Conservation (phyloP, 2,888 invertebrate species). For the Nasonia oneida region DNA sequence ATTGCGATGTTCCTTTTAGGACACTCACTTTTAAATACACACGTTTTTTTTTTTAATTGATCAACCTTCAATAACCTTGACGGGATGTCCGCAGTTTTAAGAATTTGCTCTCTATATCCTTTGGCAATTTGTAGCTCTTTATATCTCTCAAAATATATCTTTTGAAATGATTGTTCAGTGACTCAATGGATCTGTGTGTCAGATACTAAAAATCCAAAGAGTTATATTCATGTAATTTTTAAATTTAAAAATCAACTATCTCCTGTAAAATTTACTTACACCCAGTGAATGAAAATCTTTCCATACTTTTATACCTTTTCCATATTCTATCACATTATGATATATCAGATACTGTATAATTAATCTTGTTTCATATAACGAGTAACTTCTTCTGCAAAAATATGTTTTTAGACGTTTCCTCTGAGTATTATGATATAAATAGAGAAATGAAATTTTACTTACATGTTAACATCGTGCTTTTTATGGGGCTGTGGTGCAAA, state of each 20-base stretch:
- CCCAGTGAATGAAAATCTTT: conserved; percentile 19
- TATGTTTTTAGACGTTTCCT: not conserved
- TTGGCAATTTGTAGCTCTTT: conserved; percentile 1
- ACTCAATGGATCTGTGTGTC: conserved; percentile 20
- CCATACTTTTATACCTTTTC: conserved; percentile 23
- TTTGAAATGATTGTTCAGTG: conserved; percentile 47
- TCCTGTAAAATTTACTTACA: conserved; percentile 16
- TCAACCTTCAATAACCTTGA: not conserved
- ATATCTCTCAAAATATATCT: conserved; percentile 34
- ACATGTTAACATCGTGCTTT: not conserved
- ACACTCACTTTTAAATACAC: not conserved
- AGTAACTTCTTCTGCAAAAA: conserved; percentile 26
- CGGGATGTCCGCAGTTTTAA: not conserved
- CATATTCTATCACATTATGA: not conserved
- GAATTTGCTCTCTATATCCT: conserved; percentile 19
- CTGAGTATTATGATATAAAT: not conserved
- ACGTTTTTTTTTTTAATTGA: too few relatives aligned
- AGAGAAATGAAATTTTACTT: not conserved
- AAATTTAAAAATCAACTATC: not conserved
- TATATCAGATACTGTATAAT: conserved; percentile 47
- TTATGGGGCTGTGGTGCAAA: conserved; percentile 26
- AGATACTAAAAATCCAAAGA: conserved; percentile 30
- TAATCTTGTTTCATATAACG: not conserved
- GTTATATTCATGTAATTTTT: not conserved
- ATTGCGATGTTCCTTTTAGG: not conserved